A percentile compares a stretch with the other conserved stretches of the same genome.
phyloP scores from a whole-genome alignment of 2,113 vertebrate genomes.

The Rafetus swinhoei region DNA sequence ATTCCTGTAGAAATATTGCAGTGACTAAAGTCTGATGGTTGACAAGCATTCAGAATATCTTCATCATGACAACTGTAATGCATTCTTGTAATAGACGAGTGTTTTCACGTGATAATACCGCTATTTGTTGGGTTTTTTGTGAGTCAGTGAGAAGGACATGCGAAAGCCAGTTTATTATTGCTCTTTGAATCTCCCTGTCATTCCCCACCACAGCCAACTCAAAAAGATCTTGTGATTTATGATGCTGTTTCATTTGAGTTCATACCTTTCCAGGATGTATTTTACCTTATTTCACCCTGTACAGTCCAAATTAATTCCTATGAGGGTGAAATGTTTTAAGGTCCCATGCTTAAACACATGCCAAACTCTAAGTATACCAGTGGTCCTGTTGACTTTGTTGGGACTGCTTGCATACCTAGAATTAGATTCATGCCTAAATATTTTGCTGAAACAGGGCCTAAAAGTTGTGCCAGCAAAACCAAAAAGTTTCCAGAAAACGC shows the following conservation, averaged over 20 bases:
- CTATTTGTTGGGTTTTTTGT: conserved; percentile 34
- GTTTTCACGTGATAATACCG: not conserved
- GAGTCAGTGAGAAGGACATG: conserved; percentile 32
- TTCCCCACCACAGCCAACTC: conserved; percentile 38
- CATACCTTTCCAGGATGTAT: conserved; percentile 39
- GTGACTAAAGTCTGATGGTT: not conserved
- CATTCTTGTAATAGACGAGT: not conserved
- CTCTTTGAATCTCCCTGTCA: conserved; percentile 53
- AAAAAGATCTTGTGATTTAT: conserved; percentile 1
- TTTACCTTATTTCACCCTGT: conserved; percentile 14
- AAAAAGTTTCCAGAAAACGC: not conserved
- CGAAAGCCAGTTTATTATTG: conserved; percentile 53
- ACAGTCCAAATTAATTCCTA: conserved; percentile 10
- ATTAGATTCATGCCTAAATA: not conserved
- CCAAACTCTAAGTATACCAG: not conserved
- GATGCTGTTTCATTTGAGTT: conserved; percentile 38
- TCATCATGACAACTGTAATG: not conserved
- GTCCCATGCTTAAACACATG: not conserved
- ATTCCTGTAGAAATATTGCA: not conserved
- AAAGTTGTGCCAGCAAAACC: not conserved
- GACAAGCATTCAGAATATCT: not conserved
- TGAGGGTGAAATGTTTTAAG: not conserved
- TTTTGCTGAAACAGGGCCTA: not conserved
- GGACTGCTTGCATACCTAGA: not conserved
- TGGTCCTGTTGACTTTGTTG: not conserved